Evolutionary conservation across 2,113 vertebrate genomes (phyloP), one percentile per base, ranked within the genome.

Genomic region (Montifringilla adamsi): DNA sequence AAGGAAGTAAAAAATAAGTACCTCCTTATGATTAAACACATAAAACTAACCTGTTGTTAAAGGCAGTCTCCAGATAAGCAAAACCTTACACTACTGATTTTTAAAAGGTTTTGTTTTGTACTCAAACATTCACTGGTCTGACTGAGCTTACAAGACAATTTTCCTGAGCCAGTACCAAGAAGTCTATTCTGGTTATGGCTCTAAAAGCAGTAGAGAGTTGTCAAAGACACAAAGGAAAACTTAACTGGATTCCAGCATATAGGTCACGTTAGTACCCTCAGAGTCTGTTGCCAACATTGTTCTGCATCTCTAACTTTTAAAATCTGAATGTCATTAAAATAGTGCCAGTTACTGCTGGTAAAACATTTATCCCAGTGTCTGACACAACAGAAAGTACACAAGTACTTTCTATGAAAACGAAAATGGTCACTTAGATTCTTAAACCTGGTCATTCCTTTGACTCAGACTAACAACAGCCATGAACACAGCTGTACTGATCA

Each of bases 181-280:
- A 17, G 20, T 18, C 31, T 77, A 23, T 4, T 37, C 35, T 37
- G 35, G 35, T 60, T 56, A 46, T 4, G 13, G 9, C 10, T 56
- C 74, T 69, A 70, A 41, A 86, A 93, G 21, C 16, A n/a, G 12
- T 21, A 52, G 13, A 52, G 26, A 17, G 20, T 78, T 94, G 84
- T 60, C 73, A 56, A 47, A 50, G 30, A 74, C 12, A 13, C 22
- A 85, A 30, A 60, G 5, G 8, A 13, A 21, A 85, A 66, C 8
- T 39, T 37, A 59, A 59, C 49, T 31, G 35, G 23, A 79, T 75
- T 52, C 17, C 8, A 26, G 21, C n/a, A 62, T 0, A 0, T 5
- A 50, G 13, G 41, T 79, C 52, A 35, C 4, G 23, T 0, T 37
- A 9, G 23, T 28, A 66, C 8, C 11, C 43, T 55, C 20, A 43